A percentile compares a stretch with the other conserved stretches of the same genome.
Evolutionary conservation across 2,888 invertebrate species (phyloP).

Genomic region (Proisotoma minuta): DNA sequence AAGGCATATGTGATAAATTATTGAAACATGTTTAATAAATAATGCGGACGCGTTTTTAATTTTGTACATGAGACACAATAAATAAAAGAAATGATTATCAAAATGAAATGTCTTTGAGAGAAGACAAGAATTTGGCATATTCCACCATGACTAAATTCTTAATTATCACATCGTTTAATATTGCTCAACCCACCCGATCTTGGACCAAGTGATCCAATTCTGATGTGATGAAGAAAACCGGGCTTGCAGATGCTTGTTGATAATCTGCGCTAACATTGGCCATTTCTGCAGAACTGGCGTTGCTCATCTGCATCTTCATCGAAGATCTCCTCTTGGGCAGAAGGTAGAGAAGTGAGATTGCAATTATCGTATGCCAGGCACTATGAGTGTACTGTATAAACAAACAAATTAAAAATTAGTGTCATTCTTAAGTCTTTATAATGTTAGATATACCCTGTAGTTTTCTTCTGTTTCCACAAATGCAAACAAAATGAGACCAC

Average conservation of each 20-base stretch:
- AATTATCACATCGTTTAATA: no score
- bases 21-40: no score
- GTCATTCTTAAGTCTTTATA: no score
- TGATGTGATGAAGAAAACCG: conserved; percentile 49
- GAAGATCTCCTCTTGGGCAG: conserved; percentile 52
- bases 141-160: no score
- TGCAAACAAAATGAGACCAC: conserved; percentile 57
- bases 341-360: conserved; percentile 57
- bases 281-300: conserved; percentile 44
- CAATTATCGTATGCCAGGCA: conserved; percentile 60
- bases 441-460: conserved; percentile 56
- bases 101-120: no score
- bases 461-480: conserved; percentile 60
- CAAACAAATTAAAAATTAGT: conserved; percentile 9
- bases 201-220: conserved; percentile 48
- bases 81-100: no score
- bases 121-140: no score
- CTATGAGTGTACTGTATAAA: conserved; percentile 58
- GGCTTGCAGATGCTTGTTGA: conserved; percentile 40
- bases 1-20: no score
- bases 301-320: conserved; percentile 6
- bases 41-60: no score
- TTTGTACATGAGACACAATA: no score
- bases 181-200: conserved; percentile 34
- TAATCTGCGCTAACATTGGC: conserved; percentile 48